These are phyloP conservation scores for Zygogramma bicolorata DNA, from an alignment of 2,888 invertebrate species.

Conservation along the genomic window DNA sequence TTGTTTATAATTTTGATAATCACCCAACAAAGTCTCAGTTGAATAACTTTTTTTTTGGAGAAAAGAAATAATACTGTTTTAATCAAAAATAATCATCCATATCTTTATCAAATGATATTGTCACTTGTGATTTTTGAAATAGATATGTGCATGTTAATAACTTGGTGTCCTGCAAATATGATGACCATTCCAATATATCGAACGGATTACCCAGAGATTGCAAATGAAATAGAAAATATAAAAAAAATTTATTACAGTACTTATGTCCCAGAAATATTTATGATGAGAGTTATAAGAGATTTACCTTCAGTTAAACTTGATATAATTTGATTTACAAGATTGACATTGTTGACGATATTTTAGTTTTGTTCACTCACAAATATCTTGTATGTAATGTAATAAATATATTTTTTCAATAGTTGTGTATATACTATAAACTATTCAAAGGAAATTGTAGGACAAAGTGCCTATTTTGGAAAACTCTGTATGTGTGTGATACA, in stretches of 20 bases:
- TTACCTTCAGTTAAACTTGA: background rate
- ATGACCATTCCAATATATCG: background rate
- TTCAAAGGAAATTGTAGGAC: no score
- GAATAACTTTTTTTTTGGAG: background rate
- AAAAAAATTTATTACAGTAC: background rate
- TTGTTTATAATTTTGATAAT: background rate
- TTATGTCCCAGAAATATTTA: background rate
- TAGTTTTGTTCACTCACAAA: no score
- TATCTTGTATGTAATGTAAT: no score
- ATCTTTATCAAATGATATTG: background rate
- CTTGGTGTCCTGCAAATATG: slow-evolving; percentile 1
- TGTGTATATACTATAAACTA: no score
- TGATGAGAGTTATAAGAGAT: background rate
- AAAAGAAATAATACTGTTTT: background rate
- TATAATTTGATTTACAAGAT: background rate
- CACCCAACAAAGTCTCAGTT: background rate
- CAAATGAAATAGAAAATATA: background rate
- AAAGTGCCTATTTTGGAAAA: no score
- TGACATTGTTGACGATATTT: no score
- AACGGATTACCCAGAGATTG: background rate
- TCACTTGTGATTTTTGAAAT: slow-evolving; percentile 4
- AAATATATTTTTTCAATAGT: no score
- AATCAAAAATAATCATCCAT: background rate
- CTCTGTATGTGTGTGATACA: no score
- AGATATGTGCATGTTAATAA: slow-evolving; percentile 8